These are phyloP conservation scores for Edolisoma coerulescens DNA, from an alignment of 2,113 vertebrate genomes.

Conservation along the genomic window DNA sequence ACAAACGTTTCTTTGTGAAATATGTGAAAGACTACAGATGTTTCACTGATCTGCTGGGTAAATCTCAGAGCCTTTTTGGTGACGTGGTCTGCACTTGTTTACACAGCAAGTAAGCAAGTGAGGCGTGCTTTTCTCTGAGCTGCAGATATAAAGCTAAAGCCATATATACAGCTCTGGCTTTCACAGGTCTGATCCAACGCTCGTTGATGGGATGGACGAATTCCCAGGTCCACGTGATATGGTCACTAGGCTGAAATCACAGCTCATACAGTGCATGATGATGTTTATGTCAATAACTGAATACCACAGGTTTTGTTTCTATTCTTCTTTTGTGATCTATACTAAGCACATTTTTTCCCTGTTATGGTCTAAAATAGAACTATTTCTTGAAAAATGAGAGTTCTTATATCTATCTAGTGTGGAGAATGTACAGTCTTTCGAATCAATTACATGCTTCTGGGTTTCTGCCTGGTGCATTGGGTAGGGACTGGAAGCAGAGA, in stretches of 20 bases:
- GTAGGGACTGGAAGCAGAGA: background rate
- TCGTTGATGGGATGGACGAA: background rate
- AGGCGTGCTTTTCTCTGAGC: background rate
- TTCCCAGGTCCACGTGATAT: background rate
- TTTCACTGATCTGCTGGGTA: background rate
- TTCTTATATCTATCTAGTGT: background rate
- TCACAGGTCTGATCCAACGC: background rate
- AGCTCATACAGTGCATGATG: background rate
- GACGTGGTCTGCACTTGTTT: background rate
- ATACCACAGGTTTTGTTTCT: background rate
- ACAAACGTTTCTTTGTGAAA: constrained; percentile 39
- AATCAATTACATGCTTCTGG: rapidly evolving
- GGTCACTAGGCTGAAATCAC: background rate
- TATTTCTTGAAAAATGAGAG: background rate
- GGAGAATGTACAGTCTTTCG: background rate
- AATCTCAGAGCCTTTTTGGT: constrained; percentile 16
- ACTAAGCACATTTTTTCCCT: background rate
- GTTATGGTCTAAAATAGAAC: background rate
- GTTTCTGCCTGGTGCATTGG: background rate
- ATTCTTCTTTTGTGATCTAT: background rate
- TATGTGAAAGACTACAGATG: constrained; percentile 24
- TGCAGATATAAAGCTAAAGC: background rate
- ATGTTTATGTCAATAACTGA: background rate
- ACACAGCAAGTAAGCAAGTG: background rate
- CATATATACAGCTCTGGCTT: background rate